A percentile compares a stretch with the other conserved stretches of the same genome.
phyloP scores from a whole-genome alignment of 2,888 invertebrate genomes.

The Cantharis nigra region DNA sequence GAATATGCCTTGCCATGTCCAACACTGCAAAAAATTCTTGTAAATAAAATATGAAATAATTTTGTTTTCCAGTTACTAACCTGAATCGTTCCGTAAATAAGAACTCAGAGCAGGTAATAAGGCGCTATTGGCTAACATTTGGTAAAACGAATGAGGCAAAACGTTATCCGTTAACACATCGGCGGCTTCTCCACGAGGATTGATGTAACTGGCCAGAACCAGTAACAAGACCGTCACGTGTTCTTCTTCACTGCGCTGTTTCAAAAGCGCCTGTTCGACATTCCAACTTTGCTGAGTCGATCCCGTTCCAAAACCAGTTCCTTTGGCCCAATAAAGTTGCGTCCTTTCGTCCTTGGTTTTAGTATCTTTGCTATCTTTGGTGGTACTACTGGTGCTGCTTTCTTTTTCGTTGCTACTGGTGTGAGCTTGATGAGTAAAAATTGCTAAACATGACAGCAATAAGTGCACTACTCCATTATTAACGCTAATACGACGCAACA shows the following conservation, averaged over 20 bases:
- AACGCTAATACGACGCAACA: slow-evolving; percentile 77
- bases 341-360: slow-evolving; percentile 56
- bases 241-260: slow-evolving; percentile 91
- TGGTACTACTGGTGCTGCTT: slow-evolving; percentile 46
- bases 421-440: slow-evolving; percentile 82
- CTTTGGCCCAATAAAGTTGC: slow-evolving; percentile 94
- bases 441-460: slow-evolving; percentile 83
- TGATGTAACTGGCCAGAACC: slow-evolving; percentile 88
- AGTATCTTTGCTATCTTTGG: slow-evolving; percentile 44
- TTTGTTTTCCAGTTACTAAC: slow-evolving; percentile 41
- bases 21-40: slow-evolving; percentile 62
- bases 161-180: slow-evolving; percentile 54
- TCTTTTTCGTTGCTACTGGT: slow-evolving; percentile 45
- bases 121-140: slow-evolving; percentile 80
- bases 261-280: slow-evolving; percentile 88
- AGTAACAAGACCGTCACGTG: slow-evolving; percentile 77
- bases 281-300: slow-evolving; percentile 96
- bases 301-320: slow-evolving; percentile 93
- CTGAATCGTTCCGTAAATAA: slow-evolving; percentile 90
- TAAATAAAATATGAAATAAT: not conserved
- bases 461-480: slow-evolving; percentile 85
- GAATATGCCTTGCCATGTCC: slow-evolving; percentile 97
- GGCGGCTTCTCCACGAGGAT: slow-evolving; percentile 66
- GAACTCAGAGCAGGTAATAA: slow-evolving; percentile 87
- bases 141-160: slow-evolving; percentile 74